phyloP scores from a whole-genome alignment of 2,888 invertebrate species.

The Cynaeus angustus region DNA sequence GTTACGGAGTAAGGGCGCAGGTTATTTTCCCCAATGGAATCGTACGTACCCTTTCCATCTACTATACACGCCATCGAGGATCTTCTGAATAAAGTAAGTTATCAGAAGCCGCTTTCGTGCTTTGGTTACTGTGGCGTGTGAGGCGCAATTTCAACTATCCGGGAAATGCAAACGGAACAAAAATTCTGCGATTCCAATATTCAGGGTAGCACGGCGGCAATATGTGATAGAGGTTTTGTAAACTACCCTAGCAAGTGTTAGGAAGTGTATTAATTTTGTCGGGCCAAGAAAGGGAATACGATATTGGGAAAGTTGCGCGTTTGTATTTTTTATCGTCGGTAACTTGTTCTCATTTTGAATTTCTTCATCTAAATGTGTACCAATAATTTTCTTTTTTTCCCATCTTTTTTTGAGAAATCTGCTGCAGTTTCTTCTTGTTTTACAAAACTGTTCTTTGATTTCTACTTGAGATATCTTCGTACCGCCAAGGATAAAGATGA shows the following conservation, averaged over 20 bases:
- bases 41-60: conserved; percentile 40
- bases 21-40: conserved; percentile 48
- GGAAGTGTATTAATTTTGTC: too few relatives aligned
- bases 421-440: too few relatives aligned
- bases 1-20: conserved; percentile 40
- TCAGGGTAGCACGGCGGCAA: background rate
- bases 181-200: conserved; percentile 6
- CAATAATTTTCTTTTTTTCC: too few relatives aligned
- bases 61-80: conserved; percentile 24
- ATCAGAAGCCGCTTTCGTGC: conserved; percentile 16
- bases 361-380: too few relatives aligned
- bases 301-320: too few relatives aligned
- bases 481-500: conserved; percentile 22
- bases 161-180: conserved; percentile 15
- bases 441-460: background rate
- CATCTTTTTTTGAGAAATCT: too few relatives aligned
- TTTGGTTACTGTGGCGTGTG: conserved; percentile 14
- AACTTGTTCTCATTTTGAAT: too few relatives aligned
- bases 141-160: conserved; percentile 29
- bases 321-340: too few relatives aligned
- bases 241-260: too few relatives aligned
- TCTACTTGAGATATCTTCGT: conserved; percentile 6
- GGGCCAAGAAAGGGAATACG: too few relatives aligned
- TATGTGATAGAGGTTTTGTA: conserved; percentile 1
- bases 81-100: conserved; percentile 25